These are phyloP conservation scores for Hoplostethus mediterraneus DNA, from an alignment of 2,797 vertebrate genomes.

Conservation along the genomic window DNA sequence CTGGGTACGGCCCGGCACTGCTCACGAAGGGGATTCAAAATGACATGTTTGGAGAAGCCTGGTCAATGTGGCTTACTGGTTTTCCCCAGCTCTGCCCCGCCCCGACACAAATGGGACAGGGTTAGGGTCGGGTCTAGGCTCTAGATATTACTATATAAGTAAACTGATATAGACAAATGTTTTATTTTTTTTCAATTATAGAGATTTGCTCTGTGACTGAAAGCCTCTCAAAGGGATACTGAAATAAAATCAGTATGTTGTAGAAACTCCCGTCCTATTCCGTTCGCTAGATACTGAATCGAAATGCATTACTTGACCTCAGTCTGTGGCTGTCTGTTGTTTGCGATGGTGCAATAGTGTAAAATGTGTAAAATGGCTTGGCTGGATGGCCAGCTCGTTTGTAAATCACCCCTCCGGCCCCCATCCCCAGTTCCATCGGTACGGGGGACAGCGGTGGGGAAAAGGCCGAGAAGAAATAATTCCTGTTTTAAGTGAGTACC, in stretches of 20 bases:
- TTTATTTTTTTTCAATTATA: conserved; percentile 40
- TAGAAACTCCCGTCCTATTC: no score
- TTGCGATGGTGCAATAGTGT: conserved; percentile 46
- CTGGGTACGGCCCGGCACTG: conserved; percentile 57
- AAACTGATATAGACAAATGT: conserved; percentile 26
- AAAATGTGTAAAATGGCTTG: no score
- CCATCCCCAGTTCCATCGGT: conserved; percentile 46
- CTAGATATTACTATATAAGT: conserved; percentile 15
- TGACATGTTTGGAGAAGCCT: conserved; percentile 72
- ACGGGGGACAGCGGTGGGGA: conserved; percentile 44
- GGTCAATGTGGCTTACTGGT: conserved; percentile 69
- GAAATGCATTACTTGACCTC: not conserved
- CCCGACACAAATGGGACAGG: conserved; percentile 37
- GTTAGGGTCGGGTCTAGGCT: conserved; percentile 31
- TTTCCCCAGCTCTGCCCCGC: conserved; percentile 46
- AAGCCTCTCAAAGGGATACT: no score
- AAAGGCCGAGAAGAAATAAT: conserved; percentile 47
- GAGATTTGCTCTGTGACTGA: not conserved
- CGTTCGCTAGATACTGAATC: not conserved
- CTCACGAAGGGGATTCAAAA: conserved; percentile 68
- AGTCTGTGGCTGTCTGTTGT: conserved; percentile 19
- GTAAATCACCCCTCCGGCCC: conserved; percentile 48
- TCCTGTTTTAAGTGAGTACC: conserved; percentile 70
- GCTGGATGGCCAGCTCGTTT: conserved; percentile 6
- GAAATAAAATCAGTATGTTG: no score